phyloP scores from a whole-genome alignment of 2,888 invertebrate species.

The Tricholauxania praeusta region DNA sequence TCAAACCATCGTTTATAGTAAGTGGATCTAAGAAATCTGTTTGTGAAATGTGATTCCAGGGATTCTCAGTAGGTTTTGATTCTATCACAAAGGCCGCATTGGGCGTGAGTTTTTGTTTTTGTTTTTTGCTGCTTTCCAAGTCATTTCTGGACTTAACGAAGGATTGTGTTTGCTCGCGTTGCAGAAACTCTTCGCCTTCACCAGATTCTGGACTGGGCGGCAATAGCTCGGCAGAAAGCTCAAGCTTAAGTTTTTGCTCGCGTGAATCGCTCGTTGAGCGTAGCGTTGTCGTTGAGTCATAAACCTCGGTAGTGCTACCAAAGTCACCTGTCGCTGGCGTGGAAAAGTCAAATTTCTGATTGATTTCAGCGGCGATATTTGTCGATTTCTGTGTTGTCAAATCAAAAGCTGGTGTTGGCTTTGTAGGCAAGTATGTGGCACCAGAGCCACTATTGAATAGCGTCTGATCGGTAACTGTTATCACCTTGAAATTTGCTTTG shows the following conservation, averaged over 20 bases:
- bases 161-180: conserved; percentile 78
- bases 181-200: conserved; percentile 76
- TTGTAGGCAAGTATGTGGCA: conserved; percentile 62
- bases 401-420: conserved; percentile 47
- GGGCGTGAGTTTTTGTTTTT: conserved; percentile 14
- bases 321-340: conserved; percentile 53
- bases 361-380: conserved; percentile 72
- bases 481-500: conserved; percentile 43
- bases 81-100: neutral
- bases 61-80: conserved; percentile 63
- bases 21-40: conserved; percentile 79
- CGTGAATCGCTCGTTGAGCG: conserved; percentile 65
- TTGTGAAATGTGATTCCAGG: conserved; percentile 70
- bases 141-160: conserved; percentile 73
- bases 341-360: conserved; percentile 58
- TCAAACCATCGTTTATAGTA: conserved; percentile 77
- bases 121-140: conserved; percentile 42
- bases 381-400: conserved; percentile 70
- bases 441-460: conserved; percentile 59
- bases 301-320: conserved; percentile 62
- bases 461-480: conserved; percentile 52
- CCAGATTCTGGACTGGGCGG: conserved; percentile 67
- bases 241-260: conserved; percentile 49
- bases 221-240: conserved; percentile 65
- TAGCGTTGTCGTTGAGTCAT: conserved; percentile 67